phyloP scores from a whole-genome alignment of 2,797 vertebrate genomes.

The Trachops cirrhosus region DNA sequence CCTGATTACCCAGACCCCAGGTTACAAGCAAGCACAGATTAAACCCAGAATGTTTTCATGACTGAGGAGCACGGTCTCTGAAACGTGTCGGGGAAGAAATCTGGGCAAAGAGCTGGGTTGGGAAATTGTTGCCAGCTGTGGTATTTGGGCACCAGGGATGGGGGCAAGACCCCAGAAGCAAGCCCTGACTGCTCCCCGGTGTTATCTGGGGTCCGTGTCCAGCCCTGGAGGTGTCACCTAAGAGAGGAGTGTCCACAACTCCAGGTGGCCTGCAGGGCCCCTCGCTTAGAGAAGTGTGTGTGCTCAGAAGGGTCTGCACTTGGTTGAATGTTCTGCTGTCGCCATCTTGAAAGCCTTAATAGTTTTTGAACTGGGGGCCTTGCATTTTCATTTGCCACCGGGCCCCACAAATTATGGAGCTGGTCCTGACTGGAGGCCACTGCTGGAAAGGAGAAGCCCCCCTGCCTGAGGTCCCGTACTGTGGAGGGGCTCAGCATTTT shows the following conservation, averaged over 20 bases:
- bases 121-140: slow-evolving; percentile 59
- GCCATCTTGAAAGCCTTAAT: not conserved
- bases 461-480: not conserved
- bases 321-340: not conserved
- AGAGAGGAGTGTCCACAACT: not conserved
- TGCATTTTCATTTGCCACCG: not conserved
- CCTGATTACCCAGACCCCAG: not conserved
- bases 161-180: not conserved
- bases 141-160: not conserved
- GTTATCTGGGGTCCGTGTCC: not conserved
- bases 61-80: not conserved
- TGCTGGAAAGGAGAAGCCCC: not conserved
- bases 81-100: slow-evolving; percentile 36
- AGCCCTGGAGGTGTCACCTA: not conserved
- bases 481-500: not conserved
- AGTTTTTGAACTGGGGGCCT: not conserved
- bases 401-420: not conserved
- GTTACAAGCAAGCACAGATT: slow-evolving; percentile 52
- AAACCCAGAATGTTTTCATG: slow-evolving; percentile 49
- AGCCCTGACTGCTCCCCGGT: not conserved
- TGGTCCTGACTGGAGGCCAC: not conserved
- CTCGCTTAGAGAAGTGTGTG: not conserved
- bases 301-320: not conserved
- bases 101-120: not conserved
- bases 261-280: not conserved